Conservation (phyloP, 2,888 invertebrate genomes). For the Rhingia campestris region DNA sequence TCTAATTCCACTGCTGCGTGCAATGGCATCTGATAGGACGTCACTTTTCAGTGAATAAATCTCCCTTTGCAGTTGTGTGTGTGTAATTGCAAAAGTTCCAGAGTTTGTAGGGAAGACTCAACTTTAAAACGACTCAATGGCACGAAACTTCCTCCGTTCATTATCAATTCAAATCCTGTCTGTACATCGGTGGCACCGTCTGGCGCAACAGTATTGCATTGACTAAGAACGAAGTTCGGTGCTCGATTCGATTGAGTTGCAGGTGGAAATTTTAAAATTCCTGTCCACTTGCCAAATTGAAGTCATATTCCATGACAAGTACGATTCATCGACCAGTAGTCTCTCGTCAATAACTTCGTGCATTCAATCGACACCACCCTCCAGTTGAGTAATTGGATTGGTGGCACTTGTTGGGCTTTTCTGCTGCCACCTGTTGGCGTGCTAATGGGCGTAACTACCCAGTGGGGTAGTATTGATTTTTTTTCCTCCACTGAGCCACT, state of each 20-base stretch:
- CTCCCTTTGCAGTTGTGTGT: not conserved
- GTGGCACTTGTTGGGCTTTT: slow-evolving; percentile 58
- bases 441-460: no score
- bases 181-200: slow-evolving; percentile 9
- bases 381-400: not conserved
- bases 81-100: slow-evolving; percentile 39
- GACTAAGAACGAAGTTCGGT: not conserved
- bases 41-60: slow-evolving; percentile 27
- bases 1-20: slow-evolving; percentile 1
- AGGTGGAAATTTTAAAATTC: slow-evolving; percentile 56
- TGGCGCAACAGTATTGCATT: slow-evolving; percentile 14
- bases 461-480: slow-evolving; percentile 48
- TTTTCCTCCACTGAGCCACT: slow-evolving; percentile 12
- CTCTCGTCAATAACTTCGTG: not conserved
- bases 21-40: not conserved
- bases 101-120: not conserved
- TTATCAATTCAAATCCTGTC: slow-evolving; percentile 29
- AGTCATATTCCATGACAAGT: slow-evolving; percentile 23
- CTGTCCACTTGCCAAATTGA: slow-evolving; percentile 50
- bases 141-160: slow-evolving; percentile 29
- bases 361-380: not conserved
- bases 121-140: not conserved
- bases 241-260: slow-evolving; percentile 7
- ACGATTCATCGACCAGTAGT: not conserved
- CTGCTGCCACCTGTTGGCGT: slow-evolving; percentile 37